phyloP scores from a whole-genome alignment of 2,113 vertebrate species.

The Toxotes chatareus region DNA sequence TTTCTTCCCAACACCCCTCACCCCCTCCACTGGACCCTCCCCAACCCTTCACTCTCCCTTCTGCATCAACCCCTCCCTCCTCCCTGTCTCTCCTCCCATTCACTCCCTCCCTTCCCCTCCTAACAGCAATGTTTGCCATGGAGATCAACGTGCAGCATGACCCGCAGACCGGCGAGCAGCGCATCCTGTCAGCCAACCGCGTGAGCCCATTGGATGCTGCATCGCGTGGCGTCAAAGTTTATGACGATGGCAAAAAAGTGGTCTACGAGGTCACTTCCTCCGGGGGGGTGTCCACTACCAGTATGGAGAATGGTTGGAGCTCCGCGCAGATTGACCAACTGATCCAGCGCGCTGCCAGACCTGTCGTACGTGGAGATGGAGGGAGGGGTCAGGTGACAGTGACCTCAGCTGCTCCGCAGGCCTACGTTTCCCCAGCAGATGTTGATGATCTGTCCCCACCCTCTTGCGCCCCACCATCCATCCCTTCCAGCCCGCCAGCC shows the following conservation, averaged over 20 bases:
- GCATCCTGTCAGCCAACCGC: conserved; percentile 92
- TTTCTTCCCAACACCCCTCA: conserved; percentile 47
- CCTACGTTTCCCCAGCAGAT: conserved; percentile 58
- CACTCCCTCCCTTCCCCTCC: conserved; percentile 73
- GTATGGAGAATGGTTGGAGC: conserved; percentile 94
- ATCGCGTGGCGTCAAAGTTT: conserved; percentile 94
- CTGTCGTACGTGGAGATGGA: conserved; percentile 78
- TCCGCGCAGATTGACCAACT: conserved; percentile 93
- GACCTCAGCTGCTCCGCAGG: conserved; percentile 77
- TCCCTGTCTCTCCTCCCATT: background rate
- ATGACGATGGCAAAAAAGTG: conserved; percentile 95
- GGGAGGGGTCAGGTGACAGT: conserved; percentile 77
- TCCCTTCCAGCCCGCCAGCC: conserved; percentile 76
- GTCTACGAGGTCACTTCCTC: conserved; percentile 93
- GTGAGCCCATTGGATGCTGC: conserved; percentile 90
- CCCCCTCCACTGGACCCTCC: conserved; percentile 34
- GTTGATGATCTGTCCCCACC: conserved; percentile 79
- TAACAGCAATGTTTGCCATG: conserved; percentile 97
- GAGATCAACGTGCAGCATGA: conserved; percentile 99
- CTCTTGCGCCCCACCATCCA: conserved; percentile 78
- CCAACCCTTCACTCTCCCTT: conserved; percentile 36
- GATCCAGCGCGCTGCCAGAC: conserved; percentile 90
- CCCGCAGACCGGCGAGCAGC: conserved; percentile 94
- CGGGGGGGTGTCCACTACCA: conserved; percentile 86
- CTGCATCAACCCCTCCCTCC: conserved; percentile 8